phyloP scores from a whole-genome alignment of 2,888 invertebrate species.

The Acleris cristana region DNA sequence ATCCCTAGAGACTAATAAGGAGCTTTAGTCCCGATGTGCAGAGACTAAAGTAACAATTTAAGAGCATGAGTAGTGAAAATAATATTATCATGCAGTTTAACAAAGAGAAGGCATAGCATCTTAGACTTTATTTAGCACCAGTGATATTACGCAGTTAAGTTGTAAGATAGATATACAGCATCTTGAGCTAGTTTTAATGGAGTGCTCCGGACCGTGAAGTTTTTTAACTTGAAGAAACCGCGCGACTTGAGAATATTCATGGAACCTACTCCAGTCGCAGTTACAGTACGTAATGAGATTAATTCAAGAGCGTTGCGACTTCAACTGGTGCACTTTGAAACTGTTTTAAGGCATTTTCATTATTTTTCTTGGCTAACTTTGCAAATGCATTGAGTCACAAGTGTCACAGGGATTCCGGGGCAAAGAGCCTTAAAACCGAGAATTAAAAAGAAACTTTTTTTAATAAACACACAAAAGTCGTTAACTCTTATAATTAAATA shows the following conservation, averaged over 20 bases:
- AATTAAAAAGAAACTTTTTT: too few relatives aligned
- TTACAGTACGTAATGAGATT: slow-evolving; percentile 28
- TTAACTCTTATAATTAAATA: too few relatives aligned
- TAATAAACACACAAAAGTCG: too few relatives aligned
- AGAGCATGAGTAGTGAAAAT: too few relatives aligned
- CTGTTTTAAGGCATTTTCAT: slow-evolving; percentile 9
- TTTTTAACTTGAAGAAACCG: slow-evolving; percentile 32
- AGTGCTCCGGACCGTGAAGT: slow-evolving; percentile 24
- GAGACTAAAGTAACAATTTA: too few relatives aligned
- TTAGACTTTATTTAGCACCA: background rate
- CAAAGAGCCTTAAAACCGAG: too few relatives aligned
- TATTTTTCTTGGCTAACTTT: slow-evolving; percentile 4
- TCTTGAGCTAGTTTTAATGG: slow-evolving; percentile 19
- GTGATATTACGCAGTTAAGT: background rate
- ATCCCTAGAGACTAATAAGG: too few relatives aligned
- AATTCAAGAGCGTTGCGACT: slow-evolving; percentile 23
- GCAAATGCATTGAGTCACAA: background rate
- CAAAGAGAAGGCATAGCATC: too few relatives aligned
- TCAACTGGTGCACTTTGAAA: slow-evolving; percentile 28
- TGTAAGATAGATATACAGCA: background rate
- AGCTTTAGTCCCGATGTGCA: too few relatives aligned
- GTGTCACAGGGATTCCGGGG: background rate
- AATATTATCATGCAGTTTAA: too few relatives aligned
- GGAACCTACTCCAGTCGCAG: slow-evolving; percentile 22
- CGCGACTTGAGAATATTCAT: slow-evolving; percentile 33